Conservation (phyloP, 2,888 invertebrate species). For the Ichneumoninae sp. region DNA sequence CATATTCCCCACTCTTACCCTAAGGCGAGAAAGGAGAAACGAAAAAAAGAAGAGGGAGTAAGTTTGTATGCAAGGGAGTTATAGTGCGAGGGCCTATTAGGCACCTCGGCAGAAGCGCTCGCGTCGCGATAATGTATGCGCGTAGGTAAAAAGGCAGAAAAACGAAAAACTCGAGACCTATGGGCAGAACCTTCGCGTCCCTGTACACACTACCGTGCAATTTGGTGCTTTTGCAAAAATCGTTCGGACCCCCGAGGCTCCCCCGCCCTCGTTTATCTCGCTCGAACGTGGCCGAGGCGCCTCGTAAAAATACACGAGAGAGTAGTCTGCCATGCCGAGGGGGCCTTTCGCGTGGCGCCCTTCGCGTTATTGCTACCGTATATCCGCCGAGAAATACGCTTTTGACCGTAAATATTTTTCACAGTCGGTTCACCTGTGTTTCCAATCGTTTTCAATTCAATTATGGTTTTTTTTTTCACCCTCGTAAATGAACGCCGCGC, state of each 20-base stretch:
- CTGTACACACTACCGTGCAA: conserved; percentile 66
- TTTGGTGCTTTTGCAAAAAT: conserved; percentile 74
- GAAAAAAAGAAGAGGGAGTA: conserved; percentile 18
- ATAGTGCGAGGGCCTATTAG: conserved; percentile 39
- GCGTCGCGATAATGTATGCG: conserved; percentile 50
- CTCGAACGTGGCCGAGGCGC: conserved; percentile 23
- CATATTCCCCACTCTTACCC: too few species aligned
- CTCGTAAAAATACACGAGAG: conserved; percentile 54
- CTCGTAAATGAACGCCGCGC: conserved; percentile 6
- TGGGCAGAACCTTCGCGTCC: conserved; percentile 32
- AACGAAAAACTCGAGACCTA: conserved; percentile 14
- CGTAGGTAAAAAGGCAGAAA: background rate
- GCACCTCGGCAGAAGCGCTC: conserved; percentile 4
- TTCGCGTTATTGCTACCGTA: conserved; percentile 37
- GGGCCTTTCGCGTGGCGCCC: conserved; percentile 18
- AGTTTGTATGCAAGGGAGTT: conserved; percentile 29
- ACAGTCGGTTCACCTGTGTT: conserved; percentile 8
- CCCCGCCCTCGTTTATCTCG: conserved; percentile 1
- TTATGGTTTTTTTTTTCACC: background rate
- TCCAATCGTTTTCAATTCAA: conserved; percentile 17
- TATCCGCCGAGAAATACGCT: conserved; percentile 25
- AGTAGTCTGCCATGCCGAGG: conserved; percentile 20
- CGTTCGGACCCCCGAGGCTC: conserved; percentile 65
- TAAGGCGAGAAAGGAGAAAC: background rate
- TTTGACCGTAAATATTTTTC: conserved; percentile 17